Percentiles rank a stretch among this genome's conserved stretches.
phyloP scores from a whole-genome alignment of 2,113 vertebrate species.

The Myocastor coypus region DNA sequence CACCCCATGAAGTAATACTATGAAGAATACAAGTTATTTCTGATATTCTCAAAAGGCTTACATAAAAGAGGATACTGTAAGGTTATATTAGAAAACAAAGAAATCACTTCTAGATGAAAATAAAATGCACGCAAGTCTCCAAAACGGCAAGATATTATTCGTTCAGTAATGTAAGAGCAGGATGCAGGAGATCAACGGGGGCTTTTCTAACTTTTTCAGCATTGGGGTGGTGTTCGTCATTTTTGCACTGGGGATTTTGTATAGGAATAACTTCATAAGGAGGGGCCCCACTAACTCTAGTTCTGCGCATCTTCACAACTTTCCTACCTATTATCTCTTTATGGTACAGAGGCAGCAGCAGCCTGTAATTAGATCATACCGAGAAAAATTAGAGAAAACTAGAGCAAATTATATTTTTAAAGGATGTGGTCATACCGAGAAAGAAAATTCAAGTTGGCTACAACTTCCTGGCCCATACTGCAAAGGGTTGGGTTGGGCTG shows the following conservation, averaged over 20 bases:
- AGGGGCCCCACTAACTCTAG: neutral
- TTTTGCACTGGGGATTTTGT: constrained; percentile 26
- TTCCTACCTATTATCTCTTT: constrained; percentile 17
- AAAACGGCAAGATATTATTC: constrained; percentile 45
- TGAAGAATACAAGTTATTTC: constrained; percentile 66
- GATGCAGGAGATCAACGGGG: neutral
- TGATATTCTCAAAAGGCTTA: constrained; percentile 52
- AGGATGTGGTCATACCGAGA: constrained; percentile 27
- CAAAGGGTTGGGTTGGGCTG: neutral
- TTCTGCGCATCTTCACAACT: neutral
- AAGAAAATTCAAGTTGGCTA: constrained; percentile 51
- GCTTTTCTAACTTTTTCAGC: constrained; percentile 45
- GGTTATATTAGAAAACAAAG: constrained; percentile 23
- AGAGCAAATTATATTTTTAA: constrained; percentile 31
- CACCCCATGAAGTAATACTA: neutral
- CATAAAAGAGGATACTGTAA: constrained; percentile 55
- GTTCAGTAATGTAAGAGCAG: constrained; percentile 48
- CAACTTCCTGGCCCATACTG: constrained; percentile 7
- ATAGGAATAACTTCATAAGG: constrained; percentile 51
- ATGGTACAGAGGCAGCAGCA: neutral
- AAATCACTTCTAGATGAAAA: constrained; percentile 66
- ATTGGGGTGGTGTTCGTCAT: constrained; percentile 26
- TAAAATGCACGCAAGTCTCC: constrained; percentile 58
- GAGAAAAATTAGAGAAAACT: constrained; percentile 8
- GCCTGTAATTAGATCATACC: constrained; percentile 37